Evolutionary conservation across 1,140 invertebrate species (phyloP), one percentile per base, ranked within the genome.

Genomic region (Choristoneura fumiferana): DNA sequence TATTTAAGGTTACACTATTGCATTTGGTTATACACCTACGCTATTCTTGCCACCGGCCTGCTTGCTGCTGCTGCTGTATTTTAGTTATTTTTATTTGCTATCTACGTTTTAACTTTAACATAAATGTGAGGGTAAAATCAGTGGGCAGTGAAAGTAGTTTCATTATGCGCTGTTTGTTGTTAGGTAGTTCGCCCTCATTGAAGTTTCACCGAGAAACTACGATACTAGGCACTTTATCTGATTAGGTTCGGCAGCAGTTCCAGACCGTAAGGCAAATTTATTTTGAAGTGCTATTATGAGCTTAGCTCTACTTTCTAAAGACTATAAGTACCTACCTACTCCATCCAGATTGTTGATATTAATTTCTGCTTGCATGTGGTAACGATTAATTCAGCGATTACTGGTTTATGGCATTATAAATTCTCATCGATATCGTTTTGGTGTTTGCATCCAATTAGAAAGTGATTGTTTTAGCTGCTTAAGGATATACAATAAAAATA

Each of bases 401-500:
- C n/a, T n/a, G n/a, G n/a, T n/a, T n/a, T n/a, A n/a, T n/a, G n/a
- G n/a, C n/a, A n/a, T n/a, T n/a, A n/a, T n/a, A n/a, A n/a, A n/a
- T n/a, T n/a, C n/a, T n/a, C n/a, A 29, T 29, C 22, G 22, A 29
- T 29, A 29, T 29, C 22, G 22, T 68, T 65, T 73, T 68, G 65
- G 65, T 62, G 67, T 62, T 69, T 68, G 59, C 58, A 68, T 66
- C 33, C 66, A 75, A 78, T 74, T 75, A 82, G 81, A 82, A 82
- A 84, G 81, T 63, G 38, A 35, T 61, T 65, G 57, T 72, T 64
- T 69, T 63, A 62, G 58, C 58, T 55, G 69, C 69, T 71, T 60
- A 69, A 67, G 71, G 78, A 73, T 73, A 75, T 67, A 59, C 63
- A 67, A 77, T 69, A 81, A 84, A 82, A 82, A 65, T 73, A 73